These are phyloP conservation scores for Pyrochroa serraticornis DNA, from an alignment of 2,888 invertebrate species.

Conservation along the genomic window DNA sequence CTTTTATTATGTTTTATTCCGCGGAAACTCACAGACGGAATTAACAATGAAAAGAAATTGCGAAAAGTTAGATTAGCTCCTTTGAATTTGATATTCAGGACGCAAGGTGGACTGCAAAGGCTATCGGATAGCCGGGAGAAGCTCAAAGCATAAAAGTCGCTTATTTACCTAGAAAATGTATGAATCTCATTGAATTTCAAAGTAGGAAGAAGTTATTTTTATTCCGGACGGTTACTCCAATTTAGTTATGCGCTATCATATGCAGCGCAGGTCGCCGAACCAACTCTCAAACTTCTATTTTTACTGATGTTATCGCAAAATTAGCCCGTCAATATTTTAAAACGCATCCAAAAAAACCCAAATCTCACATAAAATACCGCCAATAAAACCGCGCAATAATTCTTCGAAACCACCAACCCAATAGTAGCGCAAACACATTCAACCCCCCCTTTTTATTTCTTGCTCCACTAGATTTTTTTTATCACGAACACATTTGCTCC, in stretches of 20 bases:
- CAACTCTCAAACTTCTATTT: not conserved
- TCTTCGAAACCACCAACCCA: conserved; percentile 38
- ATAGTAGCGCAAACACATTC: conserved; percentile 42
- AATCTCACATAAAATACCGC: not conserved
- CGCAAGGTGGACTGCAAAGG: conserved; percentile 20
- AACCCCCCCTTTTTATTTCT: conserved; percentile 38
- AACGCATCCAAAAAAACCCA: not conserved
- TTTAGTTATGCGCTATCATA: conserved; percentile 7
- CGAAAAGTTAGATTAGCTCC: conserved; percentile 30
- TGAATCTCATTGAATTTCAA: conserved; percentile 19
- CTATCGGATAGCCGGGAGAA: conserved; percentile 13
- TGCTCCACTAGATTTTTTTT: conserved; percentile 40
- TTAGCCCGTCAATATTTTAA: conserved; percentile 14
- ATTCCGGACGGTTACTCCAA: conserved; percentile 2
- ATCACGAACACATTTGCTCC: conserved; percentile 37
- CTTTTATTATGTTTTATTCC: conserved; percentile 15
- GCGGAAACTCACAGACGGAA: conserved; percentile 21
- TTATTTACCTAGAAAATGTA: conserved; percentile 26
- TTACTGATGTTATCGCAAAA: conserved; percentile 2
- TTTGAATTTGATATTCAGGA: conserved; percentile 30
- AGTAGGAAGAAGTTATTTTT: conserved; percentile 7
- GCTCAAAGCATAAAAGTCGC: conserved; percentile 18
- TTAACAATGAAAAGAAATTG: conserved; percentile 33
- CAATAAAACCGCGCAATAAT: conserved; percentile 39
- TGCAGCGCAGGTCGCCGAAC: not conserved